Evolutionary conservation across 64 coral and sea anemone genomes (phyloP), one percentile per base, ranked within the genome.

Genomic region (Montipora cactus): DNA sequence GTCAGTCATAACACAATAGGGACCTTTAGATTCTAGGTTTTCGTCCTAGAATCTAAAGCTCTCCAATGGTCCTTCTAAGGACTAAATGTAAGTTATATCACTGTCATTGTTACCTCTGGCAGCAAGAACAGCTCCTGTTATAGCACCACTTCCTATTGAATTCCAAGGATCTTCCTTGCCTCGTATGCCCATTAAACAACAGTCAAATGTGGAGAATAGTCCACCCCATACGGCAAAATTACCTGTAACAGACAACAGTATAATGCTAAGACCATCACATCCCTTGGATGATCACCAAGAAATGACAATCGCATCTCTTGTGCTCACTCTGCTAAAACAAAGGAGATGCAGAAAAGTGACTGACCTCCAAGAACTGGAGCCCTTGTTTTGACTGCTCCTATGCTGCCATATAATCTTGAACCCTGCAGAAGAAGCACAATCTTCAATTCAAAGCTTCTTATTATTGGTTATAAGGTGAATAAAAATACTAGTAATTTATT

Each of bases 191-290:
- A 99, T 99, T 23, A 99, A 78, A 92, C 97, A 99, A 66, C 97
- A 99, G 88, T 99, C 97, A 75, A 99, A 99, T 49, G 97, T 99
- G 16, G 97, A 99, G 68, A 99, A 99, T 21, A 99, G 49, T 15
- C 97, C 97, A 57, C 97, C 97, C 97, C 97, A 99, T 14, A 99
- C 97, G 67, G 94, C 97, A 92, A 99, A 99, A 76, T 99, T 99
- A 88, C 97, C 97, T 98, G 76, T 3, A 49, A 70, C 62, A 76
- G 12, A 28, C 13, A 64, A 64, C 61, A 64, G 61, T 4, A 64
- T 14, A 64, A 64, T 64, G 9, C 9, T 14, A 57, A 14, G 61
- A 64, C 14, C 61, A 14, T 57, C 53, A 57, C 11, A 57, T 64
- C 9, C 61, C 9, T 14, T 15, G 9, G 61, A 64, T 64, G 4